A percentile compares a stretch with the other conserved stretches of the same genome.
Evolutionary conservation across 2,888 invertebrate species (phyloP).

Genomic region (Orthosia gothica): DNA sequence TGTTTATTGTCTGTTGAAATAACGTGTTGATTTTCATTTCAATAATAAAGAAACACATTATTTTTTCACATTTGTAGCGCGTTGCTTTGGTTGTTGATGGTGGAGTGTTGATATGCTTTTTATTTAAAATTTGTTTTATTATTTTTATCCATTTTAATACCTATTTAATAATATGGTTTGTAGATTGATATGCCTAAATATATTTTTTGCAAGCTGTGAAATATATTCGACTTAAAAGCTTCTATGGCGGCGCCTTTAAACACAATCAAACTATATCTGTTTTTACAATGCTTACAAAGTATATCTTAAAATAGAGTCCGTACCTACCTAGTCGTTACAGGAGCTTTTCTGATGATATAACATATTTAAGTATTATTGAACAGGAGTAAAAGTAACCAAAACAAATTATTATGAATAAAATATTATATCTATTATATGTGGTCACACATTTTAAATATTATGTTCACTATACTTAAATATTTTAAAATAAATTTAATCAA

Average conservation of each 20-base stretch:
- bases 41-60: constrained; percentile 53
- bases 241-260: constrained; percentile 81
- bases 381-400: constrained; percentile 1
- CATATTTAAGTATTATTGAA: constrained; percentile 65
- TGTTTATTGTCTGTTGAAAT: constrained; percentile 74
- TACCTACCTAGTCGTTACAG: constrained; percentile 71
- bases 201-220: constrained; percentile 55
- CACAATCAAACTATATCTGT: constrained; percentile 31
- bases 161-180: constrained; percentile 64
- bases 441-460: not conserved
- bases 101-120: constrained; percentile 66
- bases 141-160: constrained; percentile 59
- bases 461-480: constrained; percentile 58
- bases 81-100: constrained; percentile 65
- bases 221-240: constrained; percentile 75
- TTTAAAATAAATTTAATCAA: constrained; percentile 4
- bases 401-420: not conserved
- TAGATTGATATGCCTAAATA: constrained; percentile 67
- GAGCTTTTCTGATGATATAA: constrained; percentile 71
- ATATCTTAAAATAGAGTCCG: constrained; percentile 18
- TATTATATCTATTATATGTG: not conserved
- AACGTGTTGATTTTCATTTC: constrained; percentile 60
- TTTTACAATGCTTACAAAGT: constrained; percentile 25
- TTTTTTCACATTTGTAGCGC: constrained; percentile 67
- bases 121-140: constrained; percentile 64